These are phyloP conservation scores for Pachycephala philippinensis DNA, from an alignment of 2,113 vertebrate species.

Conservation along the genomic window DNA sequence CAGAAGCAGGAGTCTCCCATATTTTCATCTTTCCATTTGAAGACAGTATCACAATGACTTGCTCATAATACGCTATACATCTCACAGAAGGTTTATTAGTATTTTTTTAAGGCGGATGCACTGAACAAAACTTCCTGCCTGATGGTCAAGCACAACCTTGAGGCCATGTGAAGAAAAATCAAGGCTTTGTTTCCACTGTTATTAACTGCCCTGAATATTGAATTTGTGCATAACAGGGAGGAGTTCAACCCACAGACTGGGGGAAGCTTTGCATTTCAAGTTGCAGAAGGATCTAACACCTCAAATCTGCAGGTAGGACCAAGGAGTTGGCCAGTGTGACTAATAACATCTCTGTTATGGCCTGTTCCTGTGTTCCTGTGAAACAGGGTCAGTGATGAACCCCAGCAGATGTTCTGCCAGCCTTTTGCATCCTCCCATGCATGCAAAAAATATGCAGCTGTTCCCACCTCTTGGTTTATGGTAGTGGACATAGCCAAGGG, in stretches of 20 bases:
- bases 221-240: not conserved
- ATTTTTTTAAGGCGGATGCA: not conserved
- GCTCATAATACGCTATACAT: not conserved
- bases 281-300: not conserved
- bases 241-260: not conserved
- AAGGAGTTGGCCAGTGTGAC: not conserved
- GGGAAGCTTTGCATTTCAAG: not conserved
- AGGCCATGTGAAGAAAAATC: not conserved
- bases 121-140: not conserved
- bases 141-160: not conserved
- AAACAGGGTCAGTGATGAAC: not conserved
- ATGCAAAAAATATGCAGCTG: not conserved
- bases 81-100: not conserved
- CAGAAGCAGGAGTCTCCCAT: not conserved
- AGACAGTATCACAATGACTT: not conserved
- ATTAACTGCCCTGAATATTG: not conserved
- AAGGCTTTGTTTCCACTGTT: not conserved
- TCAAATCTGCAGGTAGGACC: not conserved
- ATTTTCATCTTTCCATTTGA: constrained; percentile 28
- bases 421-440: not conserved
- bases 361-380: not conserved
- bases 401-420: not conserved
- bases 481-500: not conserved
- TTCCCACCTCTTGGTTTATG: not conserved
- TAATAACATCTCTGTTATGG: not conserved